Conservation (phyloP, 2,888 invertebrate genomes). For the Epinotia bilunana region DNA sequence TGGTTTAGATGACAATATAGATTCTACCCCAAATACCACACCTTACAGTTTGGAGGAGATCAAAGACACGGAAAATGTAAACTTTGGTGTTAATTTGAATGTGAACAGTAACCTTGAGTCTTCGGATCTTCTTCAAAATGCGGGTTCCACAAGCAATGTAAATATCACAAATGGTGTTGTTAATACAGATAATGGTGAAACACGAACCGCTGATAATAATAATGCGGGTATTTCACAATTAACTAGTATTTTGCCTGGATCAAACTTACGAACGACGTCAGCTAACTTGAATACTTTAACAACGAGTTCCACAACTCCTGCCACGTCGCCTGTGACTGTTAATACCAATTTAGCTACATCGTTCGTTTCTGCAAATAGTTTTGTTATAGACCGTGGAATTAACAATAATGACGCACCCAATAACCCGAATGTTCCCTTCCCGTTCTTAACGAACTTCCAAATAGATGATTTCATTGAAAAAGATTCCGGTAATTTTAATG, state of each 20-base stretch:
- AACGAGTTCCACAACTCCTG: constrained; percentile 45
- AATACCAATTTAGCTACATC: constrained; percentile 53
- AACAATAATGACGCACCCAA: constrained; percentile 51
- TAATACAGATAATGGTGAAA: constrained; percentile 53
- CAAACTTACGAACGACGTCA: constrained; percentile 60
- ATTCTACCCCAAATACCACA: constrained; percentile 71
- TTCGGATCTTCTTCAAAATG: constrained; percentile 70
- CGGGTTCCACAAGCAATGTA: constrained; percentile 64
- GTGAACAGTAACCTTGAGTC: constrained; percentile 50
- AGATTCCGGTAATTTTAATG: constrained; percentile 49
- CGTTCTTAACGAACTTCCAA: constrained; percentile 71
- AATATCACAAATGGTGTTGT: constrained; percentile 64
- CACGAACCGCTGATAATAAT: constrained; percentile 68
- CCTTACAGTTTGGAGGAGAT: constrained; percentile 82
- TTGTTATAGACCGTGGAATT: constrained; percentile 54
- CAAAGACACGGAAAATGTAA: constrained; percentile 75
- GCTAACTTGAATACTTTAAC: constrained; percentile 44
- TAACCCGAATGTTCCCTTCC: constrained; percentile 63
- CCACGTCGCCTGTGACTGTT: constrained; percentile 47
- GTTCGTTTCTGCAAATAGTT: constrained; percentile 56
- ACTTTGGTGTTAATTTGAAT: constrained; percentile 55
- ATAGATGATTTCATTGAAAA: constrained; percentile 60
- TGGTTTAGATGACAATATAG: constrained; percentile 68
- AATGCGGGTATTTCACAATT: constrained; percentile 55
- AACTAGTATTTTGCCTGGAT: constrained; percentile 55